These are phyloP conservation scores for Otus scops DNA, from an alignment of 2,797 vertebrate species.

Conservation along the genomic window DNA sequence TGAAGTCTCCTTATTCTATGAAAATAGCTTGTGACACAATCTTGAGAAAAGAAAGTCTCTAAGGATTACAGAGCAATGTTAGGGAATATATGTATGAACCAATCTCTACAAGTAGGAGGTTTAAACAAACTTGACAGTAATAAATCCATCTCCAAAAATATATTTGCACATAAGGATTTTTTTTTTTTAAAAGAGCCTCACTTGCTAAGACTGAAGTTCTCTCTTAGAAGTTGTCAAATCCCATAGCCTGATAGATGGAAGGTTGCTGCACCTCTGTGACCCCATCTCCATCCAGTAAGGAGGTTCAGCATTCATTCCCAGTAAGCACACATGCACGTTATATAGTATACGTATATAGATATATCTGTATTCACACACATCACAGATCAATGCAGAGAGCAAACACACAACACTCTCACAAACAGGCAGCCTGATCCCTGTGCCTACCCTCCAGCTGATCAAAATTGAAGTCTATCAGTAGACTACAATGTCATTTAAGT, in stretches of 20 bases:
- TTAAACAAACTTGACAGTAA: neutral
- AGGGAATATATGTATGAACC: neutral
- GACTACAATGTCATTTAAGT: neutral
- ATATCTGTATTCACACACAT: neutral
- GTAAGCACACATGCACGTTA: neutral
- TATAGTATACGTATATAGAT: fast-evolving
- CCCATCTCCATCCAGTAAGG: neutral
- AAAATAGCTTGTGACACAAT: slow-evolving; percentile 3
- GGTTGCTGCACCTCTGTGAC: neutral
- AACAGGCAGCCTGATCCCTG: neutral
- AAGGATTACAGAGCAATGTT: neutral
- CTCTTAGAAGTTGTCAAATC: neutral
- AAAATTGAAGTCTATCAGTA: neutral
- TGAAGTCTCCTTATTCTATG: neutral
- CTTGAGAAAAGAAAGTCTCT: neutral
- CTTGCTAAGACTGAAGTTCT: neutral
- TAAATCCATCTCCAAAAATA: neutral
- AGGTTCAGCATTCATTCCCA: neutral
- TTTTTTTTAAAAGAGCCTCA: neutral
- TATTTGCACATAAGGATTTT: neutral
- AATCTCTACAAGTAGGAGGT: neutral
- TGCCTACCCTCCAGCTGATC: neutral
- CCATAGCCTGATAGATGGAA: neutral
- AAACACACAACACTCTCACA: neutral
- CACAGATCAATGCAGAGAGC: fast-evolving